phyloP scores from a whole-genome alignment of 2,113 vertebrate genomes.

The Lepus europaeus region DNA sequence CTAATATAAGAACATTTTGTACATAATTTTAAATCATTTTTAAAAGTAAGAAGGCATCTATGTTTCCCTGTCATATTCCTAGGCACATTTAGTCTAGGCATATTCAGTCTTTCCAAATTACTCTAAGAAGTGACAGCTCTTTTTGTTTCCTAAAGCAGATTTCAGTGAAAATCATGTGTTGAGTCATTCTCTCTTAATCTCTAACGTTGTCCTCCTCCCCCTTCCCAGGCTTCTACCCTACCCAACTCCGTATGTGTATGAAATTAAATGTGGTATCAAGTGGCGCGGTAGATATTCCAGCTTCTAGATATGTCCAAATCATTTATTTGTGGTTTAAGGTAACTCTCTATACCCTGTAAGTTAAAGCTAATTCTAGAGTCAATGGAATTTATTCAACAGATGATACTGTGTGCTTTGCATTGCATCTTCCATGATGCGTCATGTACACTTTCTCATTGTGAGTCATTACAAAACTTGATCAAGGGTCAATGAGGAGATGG shows the following conservation, averaged over 20 bases:
- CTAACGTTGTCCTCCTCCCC: no score
- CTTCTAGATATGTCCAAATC: not conserved
- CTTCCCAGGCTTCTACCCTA: no score
- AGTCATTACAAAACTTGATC: not conserved
- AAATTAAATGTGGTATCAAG: not conserved
- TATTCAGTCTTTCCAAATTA: not conserved
- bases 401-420: not conserved
- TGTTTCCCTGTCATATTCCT: not conserved
- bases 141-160: not conserved
- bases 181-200: not conserved
- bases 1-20: not conserved
- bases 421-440: not conserved
- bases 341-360: not conserved
- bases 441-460: not conserved
- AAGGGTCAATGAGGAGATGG: not conserved
- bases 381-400: not conserved
- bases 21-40: not conserved
- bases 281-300: not conserved
- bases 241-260: not conserved
- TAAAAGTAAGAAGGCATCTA: not conserved
- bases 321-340: not conserved
- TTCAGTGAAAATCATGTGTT: not conserved
- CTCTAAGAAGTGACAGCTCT: not conserved
- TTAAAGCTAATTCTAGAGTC: not conserved
- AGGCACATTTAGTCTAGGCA: not conserved